These are phyloP conservation scores for Hassar affinis DNA, from an alignment of 2,113 vertebrate genomes.

Conservation along the genomic window DNA sequence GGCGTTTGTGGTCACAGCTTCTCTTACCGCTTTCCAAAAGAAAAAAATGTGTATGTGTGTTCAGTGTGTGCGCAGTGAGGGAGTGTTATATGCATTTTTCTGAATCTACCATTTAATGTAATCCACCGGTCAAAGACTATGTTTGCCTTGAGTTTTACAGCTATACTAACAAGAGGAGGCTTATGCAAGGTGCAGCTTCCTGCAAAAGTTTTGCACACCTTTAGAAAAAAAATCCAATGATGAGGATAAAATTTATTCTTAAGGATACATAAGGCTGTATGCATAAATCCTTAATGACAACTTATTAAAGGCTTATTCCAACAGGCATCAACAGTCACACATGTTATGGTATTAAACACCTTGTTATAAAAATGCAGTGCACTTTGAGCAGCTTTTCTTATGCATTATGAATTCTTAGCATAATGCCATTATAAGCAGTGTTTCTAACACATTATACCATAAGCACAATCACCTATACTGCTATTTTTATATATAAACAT, in stretches of 20 bases:
- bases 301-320: neutral
- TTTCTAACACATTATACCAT: neutral
- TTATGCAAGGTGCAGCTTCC: neutral
- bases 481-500: too few species aligned
- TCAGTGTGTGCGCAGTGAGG: neutral
- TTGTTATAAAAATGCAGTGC: neutral
- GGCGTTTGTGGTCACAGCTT: conserved; percentile 33
- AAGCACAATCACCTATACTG: neutral
- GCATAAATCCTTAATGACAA: neutral
- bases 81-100: conserved; percentile 19
- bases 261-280: neutral
- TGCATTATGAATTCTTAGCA: neutral
- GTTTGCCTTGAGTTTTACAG: conserved; percentile 23
- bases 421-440: neutral
- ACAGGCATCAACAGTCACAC: neutral
- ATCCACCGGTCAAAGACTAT: conserved; percentile 20
- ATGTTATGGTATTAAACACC: neutral
- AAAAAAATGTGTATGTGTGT: conserved; percentile 23
- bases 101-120: conserved; percentile 33
- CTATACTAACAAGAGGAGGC: neutral
- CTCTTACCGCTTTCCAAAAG: conserved; percentile 21
- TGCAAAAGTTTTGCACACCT: neutral
- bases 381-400: neutral
- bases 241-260: neutral
- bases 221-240: neutral